These are phyloP conservation scores for Morone chrysops DNA, from an alignment of 2,113 vertebrate species.

Conservation along the genomic window DNA sequence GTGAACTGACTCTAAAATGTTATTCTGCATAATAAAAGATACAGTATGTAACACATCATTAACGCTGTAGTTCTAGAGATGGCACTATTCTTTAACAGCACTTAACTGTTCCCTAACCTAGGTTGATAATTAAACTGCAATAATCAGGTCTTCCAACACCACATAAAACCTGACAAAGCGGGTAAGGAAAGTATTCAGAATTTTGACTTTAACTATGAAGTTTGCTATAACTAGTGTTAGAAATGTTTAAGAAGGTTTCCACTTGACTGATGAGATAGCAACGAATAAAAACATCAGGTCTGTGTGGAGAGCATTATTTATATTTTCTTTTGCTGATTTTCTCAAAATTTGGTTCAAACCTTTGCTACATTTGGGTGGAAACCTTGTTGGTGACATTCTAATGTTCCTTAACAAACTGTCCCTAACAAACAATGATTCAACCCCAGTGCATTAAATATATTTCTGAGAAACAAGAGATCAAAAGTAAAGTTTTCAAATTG, in stretches of 20 bases:
- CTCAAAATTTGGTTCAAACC: not conserved
- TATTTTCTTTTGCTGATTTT: not conserved
- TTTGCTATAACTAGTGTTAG: not conserved
- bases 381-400: not conserved
- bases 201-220: not conserved
- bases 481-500: not conserved
- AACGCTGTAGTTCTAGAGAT: not conserved
- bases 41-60: not conserved
- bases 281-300: no score
- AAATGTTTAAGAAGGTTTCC: no score
- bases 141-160: not conserved
- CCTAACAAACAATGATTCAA: not conserved
- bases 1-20: not conserved
- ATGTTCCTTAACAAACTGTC: not conserved
- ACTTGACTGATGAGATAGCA: no score
- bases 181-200: not conserved
- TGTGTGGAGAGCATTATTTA: not conserved
- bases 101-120: not conserved
- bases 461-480: slow-evolving; percentile 7
- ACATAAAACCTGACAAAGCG: not conserved
- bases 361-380: not conserved
- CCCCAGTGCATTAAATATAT: not conserved
- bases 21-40: not conserved
- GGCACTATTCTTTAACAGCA: not conserved
- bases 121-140: not conserved